Base-by-base conservation (phyloP, 2,797 vertebrate species). In the Ambastaia sidthimunki region DNA sequence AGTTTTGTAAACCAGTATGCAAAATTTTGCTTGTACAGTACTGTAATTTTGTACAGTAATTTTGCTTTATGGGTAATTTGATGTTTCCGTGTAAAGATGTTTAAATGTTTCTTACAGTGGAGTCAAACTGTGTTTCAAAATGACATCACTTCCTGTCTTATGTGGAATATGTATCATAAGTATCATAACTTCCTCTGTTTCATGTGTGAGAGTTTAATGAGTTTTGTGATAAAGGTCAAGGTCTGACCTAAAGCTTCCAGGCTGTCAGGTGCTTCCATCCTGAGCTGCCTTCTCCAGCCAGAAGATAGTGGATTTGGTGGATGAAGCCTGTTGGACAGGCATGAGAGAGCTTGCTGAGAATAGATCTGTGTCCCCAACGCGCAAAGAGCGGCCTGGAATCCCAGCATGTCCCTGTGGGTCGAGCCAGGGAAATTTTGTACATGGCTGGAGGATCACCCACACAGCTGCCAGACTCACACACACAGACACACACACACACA, bases 271-370 rank as follows among this genome's bases (percentile, higher is more conserved):
- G 83, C 67, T 50, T 65, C 57, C 77, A 75, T 74, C 78, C 81
- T 82, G 63, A 80, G 76, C 79, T 73, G 54, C 71, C 52, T 63
- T 79, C 82, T 77, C 82, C 72, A 80, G 73, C 77, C 81, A 74
- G 83, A 82, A 88, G 71, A 76, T 81, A 71, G 85, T 80, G 84
- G 85, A 85, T 90, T 87, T 88, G 86, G 80, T 69, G 77, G 87
- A 85, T 89, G 84, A 87, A 83, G 83, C 82, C 85, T 70, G 81
- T 86, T 90, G 88, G 85, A 89, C 69, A 59, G 69, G 85, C 88
- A 90, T 89, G 85, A 88, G 86, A 90, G 82, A 69, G 80, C 31
- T 50, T 54, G 55, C 88, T 88, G 85, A 90, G 87, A 90, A 90
- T 89, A 89, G 60, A 77, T 47, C 37, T 9, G 65, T 76, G 60